Evolutionary conservation across 2,113 vertebrate species (phyloP), one percentile per base, ranked within the genome.

Genomic region (Takifugu flavidus): DNA sequence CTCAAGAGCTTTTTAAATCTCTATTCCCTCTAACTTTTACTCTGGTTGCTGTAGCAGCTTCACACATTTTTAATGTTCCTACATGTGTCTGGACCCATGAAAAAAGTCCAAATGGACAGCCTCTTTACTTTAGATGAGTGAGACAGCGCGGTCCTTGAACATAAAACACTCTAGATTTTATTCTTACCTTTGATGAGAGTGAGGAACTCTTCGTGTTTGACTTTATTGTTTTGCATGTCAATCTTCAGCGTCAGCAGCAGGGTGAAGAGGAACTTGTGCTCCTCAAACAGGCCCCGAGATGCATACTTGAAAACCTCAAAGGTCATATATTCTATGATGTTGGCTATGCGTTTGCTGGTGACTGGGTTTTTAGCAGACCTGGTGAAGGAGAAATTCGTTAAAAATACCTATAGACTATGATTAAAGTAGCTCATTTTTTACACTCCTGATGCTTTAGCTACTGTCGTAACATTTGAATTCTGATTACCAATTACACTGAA

Each of bases 201-300:
- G 75, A 96, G 91, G 69, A 98, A 98, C 82, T 99, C 96, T 47
- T 96, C 91, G 0, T 95, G 96, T 65, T 93, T 96, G 72, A 99
- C 85, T 52, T 72, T 88, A 74, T 87, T 92, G 80, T 92, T 93
- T 79, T 98, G 95, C 81, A 98, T 93, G 89, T 98, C 96, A 3
- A 98, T 95, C 90, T 96, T 98, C 31, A 99, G 83, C 0, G 96
- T 91, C 65, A 98, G 88, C 60, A 98, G 82, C 62, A 98, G 82
- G 0, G 94, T 95, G 85, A 98, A 99, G 27, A 99, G 91, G 77
- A 98, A 97, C 77, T 96, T 98, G 86, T 98, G 96, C 61, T 95
- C 94, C 49, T 98, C 96, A 0, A 96, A 98, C 25, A 99, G 80
- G 10, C 96, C 96, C 11, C 92, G 87, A 7, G 91, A 91, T 26